Conservation (phyloP, 2,113 vertebrate genomes). For the Bubo bubo region DNA sequence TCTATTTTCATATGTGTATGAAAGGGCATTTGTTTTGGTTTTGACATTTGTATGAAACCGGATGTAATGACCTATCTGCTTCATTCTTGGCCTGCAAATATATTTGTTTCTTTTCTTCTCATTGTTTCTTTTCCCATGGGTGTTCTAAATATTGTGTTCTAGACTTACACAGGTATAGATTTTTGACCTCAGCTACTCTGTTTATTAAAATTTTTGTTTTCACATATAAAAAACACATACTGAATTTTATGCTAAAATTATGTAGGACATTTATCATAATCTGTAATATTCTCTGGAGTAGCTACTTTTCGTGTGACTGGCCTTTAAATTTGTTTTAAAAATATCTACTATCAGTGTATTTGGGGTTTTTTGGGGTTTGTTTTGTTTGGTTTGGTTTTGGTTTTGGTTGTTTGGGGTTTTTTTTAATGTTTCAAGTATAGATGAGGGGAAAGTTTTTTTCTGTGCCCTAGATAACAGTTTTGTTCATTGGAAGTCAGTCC, state of each 20-base stretch:
- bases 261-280: not conserved
- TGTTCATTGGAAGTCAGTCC: not conserved
- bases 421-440: not conserved
- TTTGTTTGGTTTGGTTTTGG: no score
- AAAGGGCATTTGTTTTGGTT: not conserved
- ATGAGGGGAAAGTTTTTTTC: not conserved
- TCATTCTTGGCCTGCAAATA: not conserved
- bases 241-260: not conserved
- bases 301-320: not conserved
- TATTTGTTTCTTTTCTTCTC: not conserved
- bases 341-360: not conserved
- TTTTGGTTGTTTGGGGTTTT: not conserved
- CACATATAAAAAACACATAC: not conserved
- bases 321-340: not conserved
- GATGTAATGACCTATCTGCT: not conserved
- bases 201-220: not conserved
- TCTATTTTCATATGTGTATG: not conserved
- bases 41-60: not conserved
- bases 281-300: not conserved
- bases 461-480: not conserved
- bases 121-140: not conserved
- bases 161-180: not conserved
- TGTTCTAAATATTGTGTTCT: not conserved
- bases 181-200: not conserved
- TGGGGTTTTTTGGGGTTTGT: not conserved